Evolutionary conservation across 2,113 vertebrate species (phyloP), one percentile per base, ranked within the genome.

Genomic region (Corythornis vintsioides): DNA sequence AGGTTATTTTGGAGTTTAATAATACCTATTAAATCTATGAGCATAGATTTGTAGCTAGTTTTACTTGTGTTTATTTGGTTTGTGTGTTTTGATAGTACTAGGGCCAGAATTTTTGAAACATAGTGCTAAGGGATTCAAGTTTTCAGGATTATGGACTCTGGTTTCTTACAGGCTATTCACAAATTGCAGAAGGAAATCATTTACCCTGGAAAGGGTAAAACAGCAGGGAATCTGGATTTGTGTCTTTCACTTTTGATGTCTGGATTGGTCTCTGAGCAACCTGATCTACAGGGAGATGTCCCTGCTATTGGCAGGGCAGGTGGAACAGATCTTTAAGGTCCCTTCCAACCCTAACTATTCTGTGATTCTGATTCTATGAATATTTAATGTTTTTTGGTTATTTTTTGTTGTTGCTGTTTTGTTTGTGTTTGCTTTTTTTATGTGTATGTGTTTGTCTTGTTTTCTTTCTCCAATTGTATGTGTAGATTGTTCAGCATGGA

Each of bases 1-100:
- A 4, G 4, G 1, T 0, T 3, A 8, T 4, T 63, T 65, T 80
- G 38, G 3, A 35, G 12, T 70, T n/a, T 70, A 48, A 24, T 24
- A 63, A 48, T 45, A 48, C 4, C 22, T 82, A 13, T 24, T 55
- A 52, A 64, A 59, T 19, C 16, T 59, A 28, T 25, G 6, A 53
- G 60, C 19, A 29, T 38, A 53, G 3, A 19, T 74, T 79, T 70
- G 4, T 16, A 45, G 0, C 1, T 45, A 17, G 2, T 70, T 90
- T 84, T 79, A 22, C 35, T 73, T 43, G 29, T 31, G 5, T 1
- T 0, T 18, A 18, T 67, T 48, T n/a, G 43, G 1, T 43, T 15
- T 66, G 20, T 35, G 38, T 55, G 6, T 74, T 94, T 83, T 70
- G 7, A 0, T 48, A 16, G 76, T 92, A 82, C 20, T 15, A 69